Evolutionary conservation across 2,888 invertebrate genomes (phyloP).

Genomic region (Oligia strigilis): DNA sequence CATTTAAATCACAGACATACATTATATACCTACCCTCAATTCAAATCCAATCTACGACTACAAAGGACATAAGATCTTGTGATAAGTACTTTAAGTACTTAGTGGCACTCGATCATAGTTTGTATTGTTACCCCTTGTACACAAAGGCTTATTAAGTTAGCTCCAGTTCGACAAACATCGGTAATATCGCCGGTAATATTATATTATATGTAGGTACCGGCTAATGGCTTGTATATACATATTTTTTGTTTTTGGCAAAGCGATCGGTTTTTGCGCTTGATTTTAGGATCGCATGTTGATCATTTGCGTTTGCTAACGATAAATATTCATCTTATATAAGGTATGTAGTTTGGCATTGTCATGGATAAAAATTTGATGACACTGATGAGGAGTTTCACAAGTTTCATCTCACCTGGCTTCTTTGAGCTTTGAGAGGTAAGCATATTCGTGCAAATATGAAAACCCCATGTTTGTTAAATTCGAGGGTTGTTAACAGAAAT

Average conservation of each 20-base stretch:
- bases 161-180: slow-evolving; percentile 11
- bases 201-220: not conserved
- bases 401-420: not conserved
- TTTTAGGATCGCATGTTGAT: not conserved
- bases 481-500: slow-evolving; percentile 23
- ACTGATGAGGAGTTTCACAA: not conserved
- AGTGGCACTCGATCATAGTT: slow-evolving; percentile 11
- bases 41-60: slow-evolving; percentile 26
- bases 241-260: no score
- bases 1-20: slow-evolving; percentile 10
- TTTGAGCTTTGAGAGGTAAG: not conserved
- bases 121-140: slow-evolving; percentile 9
- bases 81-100: slow-evolving; percentile 24
- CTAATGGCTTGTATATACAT: no score
- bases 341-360: not conserved
- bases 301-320: not conserved
- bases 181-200: slow-evolving; percentile 3
- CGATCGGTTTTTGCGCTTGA: not conserved
- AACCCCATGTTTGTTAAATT: slow-evolving; percentile 21
- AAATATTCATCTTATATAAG: not conserved
- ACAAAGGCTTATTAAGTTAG: slow-evolving; percentile 27
- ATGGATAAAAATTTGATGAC: no score
- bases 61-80: slow-evolving; percentile 24
- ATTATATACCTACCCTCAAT: slow-evolving; percentile 2
- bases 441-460: slow-evolving; percentile 26